Conservation (phyloP, 2,888 invertebrate genomes). For the Xanthia icteritia region DNA sequence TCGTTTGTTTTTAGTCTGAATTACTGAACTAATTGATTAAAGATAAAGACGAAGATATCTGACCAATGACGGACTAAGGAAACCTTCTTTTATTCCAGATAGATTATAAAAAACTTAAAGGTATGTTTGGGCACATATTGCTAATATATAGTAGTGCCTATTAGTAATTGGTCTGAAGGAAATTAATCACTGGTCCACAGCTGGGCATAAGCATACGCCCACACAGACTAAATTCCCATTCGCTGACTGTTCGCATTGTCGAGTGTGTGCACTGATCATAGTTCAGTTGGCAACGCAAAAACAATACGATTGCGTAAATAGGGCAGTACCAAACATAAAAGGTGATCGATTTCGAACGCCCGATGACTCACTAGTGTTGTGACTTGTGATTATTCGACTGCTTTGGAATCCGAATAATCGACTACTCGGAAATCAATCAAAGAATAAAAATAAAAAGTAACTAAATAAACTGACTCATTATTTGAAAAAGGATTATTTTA, state of each 20-base stretch:
- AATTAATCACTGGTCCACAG: conserved; percentile 27
- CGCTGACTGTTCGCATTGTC: conserved; percentile 33
- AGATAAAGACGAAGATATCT: background rate
- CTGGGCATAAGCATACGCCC: conserved; percentile 22
- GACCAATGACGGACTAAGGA: background rate
- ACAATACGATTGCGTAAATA: conserved; percentile 68
- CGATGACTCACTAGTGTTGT: conserved; percentile 64
- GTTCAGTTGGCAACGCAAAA: conserved; percentile 59
- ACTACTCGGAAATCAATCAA: conserved; percentile 54
- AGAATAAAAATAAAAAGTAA: conserved; percentile 45
- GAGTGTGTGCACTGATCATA: conserved; percentile 48
- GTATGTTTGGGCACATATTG: background rate
- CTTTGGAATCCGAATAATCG: conserved; percentile 55
- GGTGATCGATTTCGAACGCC: conserved; percentile 52
- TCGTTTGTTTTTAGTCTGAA: background rate
- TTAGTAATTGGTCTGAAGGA: conserved; percentile 6
- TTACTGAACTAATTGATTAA: too few species aligned
- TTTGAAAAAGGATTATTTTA: conserved; percentile 50
- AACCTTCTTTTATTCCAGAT: background rate
- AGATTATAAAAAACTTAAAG: background rate
- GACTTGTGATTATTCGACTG: conserved; percentile 40
- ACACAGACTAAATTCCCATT: conserved; percentile 37
- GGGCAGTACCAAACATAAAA: conserved; percentile 54
- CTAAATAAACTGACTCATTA: conserved; percentile 55
- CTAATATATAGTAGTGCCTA: background rate